A percentile compares a stretch with the other conserved stretches of the same genome.
These are phyloP conservation scores for Harpalus rufipes DNA, from an alignment of 2,888 invertebrate genomes.

Conservation along the genomic window DNA sequence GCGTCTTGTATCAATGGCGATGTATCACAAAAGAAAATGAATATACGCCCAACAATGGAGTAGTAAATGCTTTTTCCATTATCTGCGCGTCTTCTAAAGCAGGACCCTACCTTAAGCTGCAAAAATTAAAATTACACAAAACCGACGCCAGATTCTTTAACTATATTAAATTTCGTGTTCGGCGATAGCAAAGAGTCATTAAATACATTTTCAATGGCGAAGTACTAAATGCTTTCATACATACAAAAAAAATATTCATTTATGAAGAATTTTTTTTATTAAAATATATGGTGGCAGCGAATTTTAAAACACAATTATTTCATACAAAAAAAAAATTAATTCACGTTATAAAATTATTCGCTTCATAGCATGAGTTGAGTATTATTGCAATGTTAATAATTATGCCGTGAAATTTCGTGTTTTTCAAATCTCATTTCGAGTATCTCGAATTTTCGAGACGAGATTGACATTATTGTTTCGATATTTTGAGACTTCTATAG, in stretches of 20 bases:
- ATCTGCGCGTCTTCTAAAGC: slow-evolving; percentile 48
- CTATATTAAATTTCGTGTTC: neutral
- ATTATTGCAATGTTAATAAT: too few species aligned
- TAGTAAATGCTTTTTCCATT: slow-evolving; percentile 64
- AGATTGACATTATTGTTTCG: too few species aligned
- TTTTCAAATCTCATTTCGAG: too few species aligned
- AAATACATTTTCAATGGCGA: neutral
- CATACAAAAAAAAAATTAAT: too few species aligned
- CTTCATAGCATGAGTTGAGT: too few species aligned
- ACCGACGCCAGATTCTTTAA: neutral
- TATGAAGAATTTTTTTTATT: too few species aligned
- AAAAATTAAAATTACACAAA: slow-evolving; percentile 10
- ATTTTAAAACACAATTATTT: too few species aligned
- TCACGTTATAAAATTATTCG: too few species aligned
- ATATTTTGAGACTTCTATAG: too few species aligned
- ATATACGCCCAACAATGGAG: slow-evolving; percentile 58
- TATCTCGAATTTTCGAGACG: too few species aligned
- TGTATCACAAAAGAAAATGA: slow-evolving; percentile 64
- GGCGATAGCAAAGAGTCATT: neutral
- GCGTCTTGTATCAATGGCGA: slow-evolving; percentile 59
- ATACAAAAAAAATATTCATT: neutral
- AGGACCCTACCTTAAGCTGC: slow-evolving; percentile 2
- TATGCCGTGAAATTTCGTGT: too few species aligned
- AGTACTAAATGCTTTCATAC: neutral
- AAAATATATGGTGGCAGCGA: too few species aligned